Percentiles rank a stretch among this genome's conserved stretches.
Evolutionary conservation across 2,888 invertebrate species (phyloP).

Genomic region (Brachyopa scutellaris): DNA sequence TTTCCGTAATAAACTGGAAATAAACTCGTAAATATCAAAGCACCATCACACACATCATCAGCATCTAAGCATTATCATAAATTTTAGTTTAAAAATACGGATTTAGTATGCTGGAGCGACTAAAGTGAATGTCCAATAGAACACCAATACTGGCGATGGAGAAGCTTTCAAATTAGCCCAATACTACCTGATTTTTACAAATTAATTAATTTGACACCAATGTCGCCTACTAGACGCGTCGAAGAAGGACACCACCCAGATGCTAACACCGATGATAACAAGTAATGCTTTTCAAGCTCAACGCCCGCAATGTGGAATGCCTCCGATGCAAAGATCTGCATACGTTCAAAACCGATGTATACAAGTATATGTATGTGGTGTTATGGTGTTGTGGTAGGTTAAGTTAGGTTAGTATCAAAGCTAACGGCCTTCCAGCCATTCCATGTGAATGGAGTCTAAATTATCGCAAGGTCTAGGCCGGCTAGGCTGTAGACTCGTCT

Average conservation of each 20-base stretch:
- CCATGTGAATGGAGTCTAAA: background rate
- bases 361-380: no score
- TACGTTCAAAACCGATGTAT: conserved; percentile 16
- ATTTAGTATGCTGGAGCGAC: no score
- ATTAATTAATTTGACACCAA: conserved; percentile 48
- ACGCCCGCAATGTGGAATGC: conserved; percentile 12
- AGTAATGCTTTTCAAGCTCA: background rate
- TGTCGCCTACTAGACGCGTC: conserved; percentile 17
- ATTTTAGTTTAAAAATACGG: no score
- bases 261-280: background rate
- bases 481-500: background rate
- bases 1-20: no score
- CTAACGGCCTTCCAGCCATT: conserved; percentile 32
- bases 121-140: no score
- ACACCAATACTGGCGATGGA: no score
- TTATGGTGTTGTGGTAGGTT: conserved; percentile 1
- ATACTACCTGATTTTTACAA: conserved; percentile 47
- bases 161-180: no score
- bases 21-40: no score
- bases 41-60: no score
- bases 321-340: conserved; percentile 20
- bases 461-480: conserved; percentile 20
- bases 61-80: no score
- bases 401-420: conserved; percentile 13
- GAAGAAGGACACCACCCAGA: conserved; percentile 21